Percentiles rank a stretch among this genome's conserved stretches.
These are phyloP conservation scores for Chaenocephalus aceratus DNA, from an alignment of 2,113 vertebrate species.

Conservation along the genomic window DNA sequence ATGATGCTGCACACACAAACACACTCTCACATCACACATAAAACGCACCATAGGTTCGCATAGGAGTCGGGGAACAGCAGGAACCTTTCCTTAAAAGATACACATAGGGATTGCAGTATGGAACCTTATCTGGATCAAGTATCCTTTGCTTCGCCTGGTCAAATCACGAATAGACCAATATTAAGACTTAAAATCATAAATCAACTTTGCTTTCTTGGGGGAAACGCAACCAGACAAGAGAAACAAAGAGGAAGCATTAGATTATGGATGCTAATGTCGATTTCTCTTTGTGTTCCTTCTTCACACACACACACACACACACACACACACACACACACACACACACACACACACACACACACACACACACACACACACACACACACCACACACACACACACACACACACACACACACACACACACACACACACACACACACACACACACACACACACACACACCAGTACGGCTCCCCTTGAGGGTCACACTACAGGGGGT, in stretches of 20 bases:
- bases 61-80: slow-evolving; percentile 28
- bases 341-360: neutral
- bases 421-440: too few species aligned
- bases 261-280: slow-evolving; percentile 25
- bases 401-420: neutral
- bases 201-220: slow-evolving; percentile 1
- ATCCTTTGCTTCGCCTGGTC: slow-evolving; percentile 37
- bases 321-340: neutral
- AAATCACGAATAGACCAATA: slow-evolving; percentile 2
- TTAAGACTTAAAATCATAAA: slow-evolving; percentile 13
- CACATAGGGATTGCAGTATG: slow-evolving; percentile 1
- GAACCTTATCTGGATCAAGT: slow-evolving; percentile 43
- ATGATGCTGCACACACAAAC: slow-evolving; percentile 46
- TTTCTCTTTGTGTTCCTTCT: slow-evolving; percentile 6
- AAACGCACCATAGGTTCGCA: slow-evolving; percentile 9
- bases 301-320: neutral
- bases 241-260: neutral
- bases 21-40: slow-evolving; percentile 25
- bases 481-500: slow-evolving; percentile 66
- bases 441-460: slow-evolving; percentile 7
- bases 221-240: neutral
- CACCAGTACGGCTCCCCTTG: slow-evolving; percentile 46
- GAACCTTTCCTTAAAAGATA: slow-evolving; percentile 15
- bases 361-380: too few species aligned
- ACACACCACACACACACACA: too few species aligned